Base-by-base conservation (phyloP, 2,113 vertebrate genomes). In the Dicrurus megarhynchus region DNA sequence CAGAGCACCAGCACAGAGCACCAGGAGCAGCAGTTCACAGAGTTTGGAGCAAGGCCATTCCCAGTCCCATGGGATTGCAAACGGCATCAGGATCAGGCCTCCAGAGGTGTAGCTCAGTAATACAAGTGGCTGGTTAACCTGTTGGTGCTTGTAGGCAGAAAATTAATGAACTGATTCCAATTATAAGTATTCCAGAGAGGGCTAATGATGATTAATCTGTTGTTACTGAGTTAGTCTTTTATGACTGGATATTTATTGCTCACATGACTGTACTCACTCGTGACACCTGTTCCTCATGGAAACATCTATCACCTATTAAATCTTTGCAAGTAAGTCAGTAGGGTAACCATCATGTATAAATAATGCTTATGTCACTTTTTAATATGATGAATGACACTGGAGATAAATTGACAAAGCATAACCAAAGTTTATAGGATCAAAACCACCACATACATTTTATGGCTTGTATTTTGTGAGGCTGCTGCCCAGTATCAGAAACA, bases 121-220 rank as follows among this genome's bases (percentile, higher is more conserved):
- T 10, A 21, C 35, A 52, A 87, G 80, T 16, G 84, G 14, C 52
- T 60, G 53, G 41, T 87, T 94, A 89, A 93, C 67, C 69, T 89
- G 65, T 69, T 79, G 78, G 61, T 89, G 81, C 70, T 70, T 73
- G 57, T 69, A 79, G 81, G 87, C 33, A 87, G 81, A 76, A 87
- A 96, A 87, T 79, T 73, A 93, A 91, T 35, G 87, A 64, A 37
- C 74, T 73, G 49, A 79, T 91, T 76, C 70, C 78, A 89, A 87
- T 87, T 89, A 73, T 35, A 89, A 89, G 76, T 92, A 94, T 92
- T 76, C 65, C 73, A 35, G 65, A 87, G 84, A 61, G 2, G 61
- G 61, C 32, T 95, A 91, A 94, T 79, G 91, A 94, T 95, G 93
- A 96, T 96, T 89, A 93, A 96, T 91, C 81, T 64, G 46, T 84